Conservation (phyloP, 2,888 invertebrate genomes). For the Bruchidius siliquastri region DNA sequence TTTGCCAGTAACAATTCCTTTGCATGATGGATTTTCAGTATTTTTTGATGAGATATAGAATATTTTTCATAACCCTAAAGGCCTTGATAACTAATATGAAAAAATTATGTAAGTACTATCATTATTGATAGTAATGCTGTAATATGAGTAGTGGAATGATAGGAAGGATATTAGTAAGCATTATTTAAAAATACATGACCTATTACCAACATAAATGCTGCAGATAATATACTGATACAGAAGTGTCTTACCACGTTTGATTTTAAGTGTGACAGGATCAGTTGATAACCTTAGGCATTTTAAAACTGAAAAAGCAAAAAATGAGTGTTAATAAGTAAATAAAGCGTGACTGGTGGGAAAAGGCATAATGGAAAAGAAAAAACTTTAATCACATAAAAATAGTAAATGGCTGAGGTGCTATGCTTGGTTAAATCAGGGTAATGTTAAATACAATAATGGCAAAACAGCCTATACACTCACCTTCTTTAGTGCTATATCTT, state of each 20-base stretch:
- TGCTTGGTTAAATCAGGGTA: background rate
- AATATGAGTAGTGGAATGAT: background rate
- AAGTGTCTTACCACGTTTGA: conserved; percentile 76
- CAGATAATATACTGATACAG: background rate
- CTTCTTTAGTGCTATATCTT: conserved; percentile 89
- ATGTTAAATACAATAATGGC: background rate
- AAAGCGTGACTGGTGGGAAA: conserved; percentile 5
- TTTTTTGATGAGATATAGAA: too few species aligned
- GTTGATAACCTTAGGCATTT: conserved; percentile 89
- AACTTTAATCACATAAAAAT: conserved; percentile 1
- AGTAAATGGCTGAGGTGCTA: background rate
- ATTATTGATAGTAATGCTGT: too few species aligned
- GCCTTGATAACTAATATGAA: too few species aligned
- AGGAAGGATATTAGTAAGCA: background rate
- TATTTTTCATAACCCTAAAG: too few species aligned
- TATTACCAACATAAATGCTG: background rate
- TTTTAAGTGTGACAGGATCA: conserved; percentile 84
- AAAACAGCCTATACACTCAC: conserved; percentile 49
- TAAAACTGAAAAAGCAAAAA: conserved; percentile 66
- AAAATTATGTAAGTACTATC: too few species aligned
- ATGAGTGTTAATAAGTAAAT: conserved; percentile 24
- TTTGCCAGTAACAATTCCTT: too few species aligned
- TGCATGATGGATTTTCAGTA: too few species aligned
- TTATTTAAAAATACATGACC: background rate
- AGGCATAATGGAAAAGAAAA: conserved; percentile 2